Base-by-base conservation (phyloP, 2,113 vertebrate species). In the Beaufortia kweichowensis region DNA sequence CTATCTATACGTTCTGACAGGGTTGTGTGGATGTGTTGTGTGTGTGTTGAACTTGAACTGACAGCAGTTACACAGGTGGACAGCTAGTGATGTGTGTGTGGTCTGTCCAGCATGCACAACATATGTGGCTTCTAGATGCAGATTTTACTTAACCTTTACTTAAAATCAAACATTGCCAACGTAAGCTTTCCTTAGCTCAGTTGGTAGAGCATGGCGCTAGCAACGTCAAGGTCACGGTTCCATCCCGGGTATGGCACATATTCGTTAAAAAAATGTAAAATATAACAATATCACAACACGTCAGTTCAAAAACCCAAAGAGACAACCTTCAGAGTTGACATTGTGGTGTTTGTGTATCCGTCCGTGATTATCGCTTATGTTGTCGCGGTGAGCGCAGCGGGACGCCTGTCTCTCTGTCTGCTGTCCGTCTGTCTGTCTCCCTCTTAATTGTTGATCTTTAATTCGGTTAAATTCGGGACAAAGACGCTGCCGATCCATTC, bases 401-500 rank as follows among this genome's bases (percentile, higher is more conserved):
- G 46, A 64, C 12, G 21, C 21, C 31, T 17, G 35, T 43, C 64
- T 66, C 61, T 77, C 79, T 55, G 43, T 33, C 63, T 43, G 55
- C 63, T 59, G 31, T 76, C 78, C 29, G 39, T 46, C 63, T 33
- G 63, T 29, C 78, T 21, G 64, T n/a, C 65, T 63, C 65, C 15
- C 24, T 14, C 59, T 64, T 77, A 81, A 77, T 81, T 77, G 70
- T 74, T 61, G 74, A 72, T 76, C 74, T 81, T 75, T 77, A 81
- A 81, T 77, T 81, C 69, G 43, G 79, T 81, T 76, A 75, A 76
- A 61, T 59, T 66, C 75, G 71, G 79, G 65, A 76, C 73, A 75
- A 80, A 75, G 65, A 60, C 64, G 33, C 67, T 56, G 26, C 67
- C 46, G 50, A 66, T 63, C 75, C 50, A 28, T 63, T 29, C 56